These are phyloP conservation scores for Porites lutea DNA, from an alignment of 64 coral and sea anemone species.

Conservation along the genomic window DNA sequence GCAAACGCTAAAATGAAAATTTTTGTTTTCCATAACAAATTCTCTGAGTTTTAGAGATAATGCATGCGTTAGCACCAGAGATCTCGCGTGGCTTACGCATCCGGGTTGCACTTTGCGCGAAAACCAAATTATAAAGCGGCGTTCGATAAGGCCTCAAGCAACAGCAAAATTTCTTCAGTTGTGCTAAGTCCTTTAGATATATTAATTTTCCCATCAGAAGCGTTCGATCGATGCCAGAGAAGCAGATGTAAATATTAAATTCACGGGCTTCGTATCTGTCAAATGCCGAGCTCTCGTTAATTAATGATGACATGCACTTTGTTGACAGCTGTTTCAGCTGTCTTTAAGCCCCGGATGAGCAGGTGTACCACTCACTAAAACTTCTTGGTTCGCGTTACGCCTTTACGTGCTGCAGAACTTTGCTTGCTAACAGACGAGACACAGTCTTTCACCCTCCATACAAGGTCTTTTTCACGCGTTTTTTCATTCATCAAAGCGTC, in stretches of 20 bases:
- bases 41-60: background rate
- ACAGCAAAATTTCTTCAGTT: background rate
- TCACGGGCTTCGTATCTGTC: slow-evolving; percentile 65
- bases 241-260: slow-evolving; percentile 85
- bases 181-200: background rate
- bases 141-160: no score
- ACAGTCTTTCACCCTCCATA: slow-evolving; percentile 20
- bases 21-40: background rate
- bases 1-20: background rate
- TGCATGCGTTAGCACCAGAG: background rate
- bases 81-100: background rate
- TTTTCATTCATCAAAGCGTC: slow-evolving; percentile 54
- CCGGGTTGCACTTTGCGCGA: background rate
- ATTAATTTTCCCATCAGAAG: slow-evolving; percentile 19
- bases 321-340: slow-evolving; percentile 77
- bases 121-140: background rate
- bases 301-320: slow-evolving; percentile 77
- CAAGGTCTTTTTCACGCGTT: slow-evolving; percentile 52
- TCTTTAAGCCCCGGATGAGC: slow-evolving; percentile 79
- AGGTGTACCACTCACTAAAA: slow-evolving; percentile 59
- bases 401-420: slow-evolving; percentile 24
- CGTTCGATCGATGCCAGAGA: slow-evolving; percentile 51
- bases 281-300: slow-evolving; percentile 79
- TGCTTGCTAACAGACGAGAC: slow-evolving; percentile 28
- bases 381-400: slow-evolving; percentile 25